Evolutionary conservation across 2,113 vertebrate species (phyloP), one percentile per base, ranked within the genome.

Genomic region (Cephalopholis sonnerati): DNA sequence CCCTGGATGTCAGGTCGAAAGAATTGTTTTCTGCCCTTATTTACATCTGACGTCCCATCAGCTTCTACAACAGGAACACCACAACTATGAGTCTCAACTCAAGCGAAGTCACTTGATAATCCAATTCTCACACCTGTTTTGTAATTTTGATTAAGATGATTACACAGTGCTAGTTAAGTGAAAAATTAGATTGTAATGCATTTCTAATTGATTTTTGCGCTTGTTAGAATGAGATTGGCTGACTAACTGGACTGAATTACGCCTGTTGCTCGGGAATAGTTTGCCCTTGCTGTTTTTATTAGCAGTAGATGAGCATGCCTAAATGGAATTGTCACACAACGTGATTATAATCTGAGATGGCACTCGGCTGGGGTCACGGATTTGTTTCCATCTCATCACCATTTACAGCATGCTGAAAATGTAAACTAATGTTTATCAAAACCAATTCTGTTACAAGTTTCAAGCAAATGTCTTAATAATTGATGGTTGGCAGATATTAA

Each of bases 141-240:
- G 41, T 78, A 16, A 24, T 82, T 75, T 67, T 36, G 55, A 75
- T 86, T 77, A 59, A 62, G 61, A 57, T 55, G 48, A 75, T 88
- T 77, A 71, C 36, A 48, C 24, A 22, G 27, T 17, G 70, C 59
- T 24, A 72, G 36, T 82, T 25, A 55, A 55, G 51, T 58, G n/a
- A 54, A 27, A 29, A 51, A 75, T 64, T 27, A 24, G 51, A 80
- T 78, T 15, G 15, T 20, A 29, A 82, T 80, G 44, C 53, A 25
- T 57, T 82, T 79, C 2, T 55, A 83, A 87, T 84, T 67, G 59
- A 74, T 77, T 86, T 44, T 84, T 7, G n/a, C n/a, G 4, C 41
- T 64, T 59, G 50, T 66, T 84, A 39, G 39, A 36, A 24, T 59
- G 46, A 79, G 22, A 74, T 20, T 27, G 29, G 57, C 61, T 29